A percentile compares a stretch with the other conserved stretches of the same genome.
Evolutionary conservation across 2,888 invertebrate genomes (phyloP).

Genomic region (Matsumyia berberina): DNA sequence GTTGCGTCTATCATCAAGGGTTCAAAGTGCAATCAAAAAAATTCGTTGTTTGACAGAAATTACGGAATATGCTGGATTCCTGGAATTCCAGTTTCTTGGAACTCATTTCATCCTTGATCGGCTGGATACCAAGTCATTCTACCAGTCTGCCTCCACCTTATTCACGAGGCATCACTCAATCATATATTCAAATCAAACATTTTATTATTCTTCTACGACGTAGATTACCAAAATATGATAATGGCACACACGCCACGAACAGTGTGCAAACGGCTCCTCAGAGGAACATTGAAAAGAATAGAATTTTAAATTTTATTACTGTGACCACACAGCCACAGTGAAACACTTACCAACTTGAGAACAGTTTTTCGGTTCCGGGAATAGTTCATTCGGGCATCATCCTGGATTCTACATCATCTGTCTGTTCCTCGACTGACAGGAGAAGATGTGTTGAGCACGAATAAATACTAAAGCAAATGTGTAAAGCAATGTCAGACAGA

Average conservation of each 20-base stretch:
- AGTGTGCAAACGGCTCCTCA: constrained; percentile 41
- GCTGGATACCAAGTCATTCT: too few relatives aligned
- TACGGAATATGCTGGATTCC: too few relatives aligned
- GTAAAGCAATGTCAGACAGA: constrained; percentile 45
- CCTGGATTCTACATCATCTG: constrained; percentile 23
- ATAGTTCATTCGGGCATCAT: constrained; percentile 6
- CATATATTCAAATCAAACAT: constrained; percentile 36
- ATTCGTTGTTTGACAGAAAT: too few relatives aligned
- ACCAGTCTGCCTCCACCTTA: too few relatives aligned
- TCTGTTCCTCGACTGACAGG: constrained; percentile 14
- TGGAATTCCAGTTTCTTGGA: too few relatives aligned
- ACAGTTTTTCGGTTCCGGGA: background rate
- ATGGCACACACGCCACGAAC: constrained; percentile 18
- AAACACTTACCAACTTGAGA: background rate
- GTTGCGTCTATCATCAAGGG: too few relatives aligned
- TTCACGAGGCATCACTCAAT: background rate
- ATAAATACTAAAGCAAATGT: constrained; percentile 35
- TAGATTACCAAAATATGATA: constrained; percentile 64
- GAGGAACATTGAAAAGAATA: constrained; percentile 53
- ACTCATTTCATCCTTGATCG: too few relatives aligned
- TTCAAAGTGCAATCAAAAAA: too few relatives aligned
- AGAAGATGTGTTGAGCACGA: constrained; percentile 45
- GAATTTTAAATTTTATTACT: constrained; percentile 59
- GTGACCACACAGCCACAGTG: constrained; percentile 1
- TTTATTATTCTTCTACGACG: constrained; percentile 12